These are phyloP conservation scores for Mamestra brassicae DNA, from an alignment of 2,888 invertebrate species.

Conservation along the genomic window DNA sequence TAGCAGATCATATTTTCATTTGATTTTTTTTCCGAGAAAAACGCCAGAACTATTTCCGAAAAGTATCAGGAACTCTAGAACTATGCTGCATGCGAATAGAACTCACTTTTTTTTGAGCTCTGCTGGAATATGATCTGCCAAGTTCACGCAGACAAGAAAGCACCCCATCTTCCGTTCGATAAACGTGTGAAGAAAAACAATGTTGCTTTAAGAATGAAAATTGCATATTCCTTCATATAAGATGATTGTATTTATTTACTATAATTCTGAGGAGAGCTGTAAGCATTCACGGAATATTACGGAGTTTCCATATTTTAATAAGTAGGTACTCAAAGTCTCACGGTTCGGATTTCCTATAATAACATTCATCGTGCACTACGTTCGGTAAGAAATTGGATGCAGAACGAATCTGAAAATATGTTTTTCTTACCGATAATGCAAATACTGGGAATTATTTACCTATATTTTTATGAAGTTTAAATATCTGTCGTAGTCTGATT, in stretches of 20 bases:
- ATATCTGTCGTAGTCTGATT: too few relatives aligned
- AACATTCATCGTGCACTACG: neutral
- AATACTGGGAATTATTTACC: neutral
- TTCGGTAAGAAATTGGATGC: neutral
- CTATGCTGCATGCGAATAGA: too few relatives aligned
- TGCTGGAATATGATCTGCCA: too few relatives aligned
- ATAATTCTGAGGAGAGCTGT: neutral
- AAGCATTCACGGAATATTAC: neutral
- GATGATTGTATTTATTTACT: constrained; percentile 3
- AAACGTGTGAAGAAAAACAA: neutral
- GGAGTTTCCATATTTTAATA: constrained; percentile 21
- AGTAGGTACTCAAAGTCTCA: constrained; percentile 5
- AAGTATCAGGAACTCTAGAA: too few relatives aligned
- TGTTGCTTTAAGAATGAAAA: neutral
- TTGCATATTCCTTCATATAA: constrained; percentile 12
- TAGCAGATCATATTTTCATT: too few relatives aligned
- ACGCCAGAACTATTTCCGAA: too few relatives aligned
- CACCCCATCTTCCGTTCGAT: neutral
- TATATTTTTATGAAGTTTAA: neutral
- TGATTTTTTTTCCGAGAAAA: too few relatives aligned
- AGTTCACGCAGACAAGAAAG: too few relatives aligned
- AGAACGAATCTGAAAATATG: neutral
- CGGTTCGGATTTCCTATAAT: neutral
- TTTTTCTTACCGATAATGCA: neutral
- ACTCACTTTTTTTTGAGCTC: too few relatives aligned